These are phyloP conservation scores for Aleiodes leptofemur DNA, from an alignment of 2,888 invertebrate species.

Conservation along the genomic window DNA sequence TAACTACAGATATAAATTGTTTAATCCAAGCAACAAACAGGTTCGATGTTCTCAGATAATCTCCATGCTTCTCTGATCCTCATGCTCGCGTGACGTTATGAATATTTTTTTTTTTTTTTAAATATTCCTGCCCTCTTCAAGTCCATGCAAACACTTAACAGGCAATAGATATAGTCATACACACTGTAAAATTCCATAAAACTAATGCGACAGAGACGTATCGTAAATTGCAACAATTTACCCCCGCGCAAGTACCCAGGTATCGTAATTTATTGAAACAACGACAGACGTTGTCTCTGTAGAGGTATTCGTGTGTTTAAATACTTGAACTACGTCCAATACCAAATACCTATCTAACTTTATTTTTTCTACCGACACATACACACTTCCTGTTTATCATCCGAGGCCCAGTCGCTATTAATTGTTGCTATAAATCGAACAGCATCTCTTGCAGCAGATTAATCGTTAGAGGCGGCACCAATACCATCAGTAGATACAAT, in stretches of 20 bases:
- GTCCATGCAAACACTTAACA: constrained; percentile 21
- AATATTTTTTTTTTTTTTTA: constrained; percentile 31
- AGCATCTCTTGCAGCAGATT: constrained; percentile 55
- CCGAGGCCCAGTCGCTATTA: constrained; percentile 61
- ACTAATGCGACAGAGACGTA: constrained; percentile 30
- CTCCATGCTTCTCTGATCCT: constrained; percentile 66
- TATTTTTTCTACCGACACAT: constrained; percentile 46
- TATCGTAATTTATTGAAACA: constrained; percentile 43
- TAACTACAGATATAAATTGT: constrained; percentile 64
- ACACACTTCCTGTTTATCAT: constrained; percentile 63
- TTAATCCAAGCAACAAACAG: constrained; percentile 68
- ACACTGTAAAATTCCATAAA: constrained; percentile 32
- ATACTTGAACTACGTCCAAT: background rate
- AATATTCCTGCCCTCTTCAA: constrained; percentile 16
- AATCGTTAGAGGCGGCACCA: constrained; percentile 48
- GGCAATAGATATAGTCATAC: constrained; percentile 30
- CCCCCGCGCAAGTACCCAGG: constrained; percentile 29
- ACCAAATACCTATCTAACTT: background rate
- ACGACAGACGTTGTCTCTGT: constrained; percentile 43
- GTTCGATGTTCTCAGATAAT: constrained; percentile 51
- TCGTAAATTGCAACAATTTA: constrained; percentile 47
- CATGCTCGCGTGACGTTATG: constrained; percentile 60
- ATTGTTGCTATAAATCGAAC: constrained; percentile 66
- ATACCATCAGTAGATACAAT: constrained; percentile 3
- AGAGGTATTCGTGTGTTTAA: constrained; percentile 7